phyloP scores from a whole-genome alignment of 2,888 invertebrate species.

The Archips xylosteana region DNA sequence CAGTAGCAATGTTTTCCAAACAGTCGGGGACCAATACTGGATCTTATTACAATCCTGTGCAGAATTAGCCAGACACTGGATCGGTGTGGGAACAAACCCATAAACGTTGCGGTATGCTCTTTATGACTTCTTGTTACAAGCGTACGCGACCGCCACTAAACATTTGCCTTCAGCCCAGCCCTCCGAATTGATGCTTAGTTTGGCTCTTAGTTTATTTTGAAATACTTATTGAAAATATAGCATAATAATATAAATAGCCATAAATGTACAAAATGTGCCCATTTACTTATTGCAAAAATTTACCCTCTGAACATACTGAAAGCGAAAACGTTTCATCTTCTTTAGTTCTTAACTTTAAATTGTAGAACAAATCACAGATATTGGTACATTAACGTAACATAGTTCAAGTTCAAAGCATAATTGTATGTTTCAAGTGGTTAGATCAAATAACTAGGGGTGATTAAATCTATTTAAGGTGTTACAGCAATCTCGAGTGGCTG shows the following conservation, averaged over 20 bases:
- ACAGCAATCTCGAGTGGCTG: constrained; percentile 73
- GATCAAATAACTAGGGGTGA: constrained; percentile 71
- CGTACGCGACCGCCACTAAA: constrained; percentile 50
- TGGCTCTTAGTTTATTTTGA: constrained; percentile 9
- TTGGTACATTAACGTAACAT: constrained; percentile 21
- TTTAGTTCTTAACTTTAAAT: not conserved
- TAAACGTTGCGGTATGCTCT: constrained; percentile 61
- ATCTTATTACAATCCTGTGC: constrained; percentile 53
- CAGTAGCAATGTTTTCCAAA: not conserved
- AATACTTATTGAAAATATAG: too few species aligned
- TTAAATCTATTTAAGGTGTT: constrained; percentile 79
- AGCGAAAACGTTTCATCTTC: not conserved
- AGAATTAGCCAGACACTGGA: constrained; percentile 59
- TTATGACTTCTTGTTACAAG: constrained; percentile 70
- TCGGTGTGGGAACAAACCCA: constrained; percentile 67
- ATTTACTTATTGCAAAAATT: not conserved
- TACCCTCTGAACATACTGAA: not conserved
- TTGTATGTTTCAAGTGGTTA: constrained; percentile 71
- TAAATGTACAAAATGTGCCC: not conserved
- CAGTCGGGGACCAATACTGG: constrained; percentile 24
- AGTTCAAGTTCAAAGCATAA: constrained; percentile 45
- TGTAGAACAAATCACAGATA: constrained; percentile 1
- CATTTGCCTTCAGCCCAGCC: constrained; percentile 35
- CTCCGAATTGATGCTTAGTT: constrained; percentile 5
- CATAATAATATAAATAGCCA: not conserved